A percentile compares a stretch with the other conserved stretches of the same genome.
Evolutionary conservation across 2,888 invertebrate genomes (phyloP).

Genomic region (Norana najaformis): DNA sequence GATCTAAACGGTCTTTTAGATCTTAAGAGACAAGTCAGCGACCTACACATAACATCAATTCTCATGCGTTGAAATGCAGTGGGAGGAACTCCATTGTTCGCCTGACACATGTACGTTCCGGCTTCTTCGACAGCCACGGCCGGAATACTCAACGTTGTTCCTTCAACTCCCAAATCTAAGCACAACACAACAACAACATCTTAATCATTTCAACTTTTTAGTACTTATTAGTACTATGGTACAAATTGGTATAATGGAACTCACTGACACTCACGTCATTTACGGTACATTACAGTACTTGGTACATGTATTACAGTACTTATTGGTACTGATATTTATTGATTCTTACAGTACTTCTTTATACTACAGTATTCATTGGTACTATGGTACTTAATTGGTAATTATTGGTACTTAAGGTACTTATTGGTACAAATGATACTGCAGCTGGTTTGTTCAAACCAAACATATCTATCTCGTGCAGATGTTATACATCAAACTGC

Average conservation of each 20-base stretch:
- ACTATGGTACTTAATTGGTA: too few relatives aligned
- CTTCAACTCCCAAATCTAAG: not conserved
- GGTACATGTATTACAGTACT: not conserved
- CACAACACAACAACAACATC: not conserved
- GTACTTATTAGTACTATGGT: slow-evolving; percentile 13
- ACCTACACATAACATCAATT: not conserved
- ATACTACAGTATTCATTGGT: too few relatives aligned
- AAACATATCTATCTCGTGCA: too few relatives aligned
- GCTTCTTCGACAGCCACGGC: not conserved
- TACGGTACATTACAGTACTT: too few relatives aligned
- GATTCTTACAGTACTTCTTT: too few relatives aligned
- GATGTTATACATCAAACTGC: too few relatives aligned
- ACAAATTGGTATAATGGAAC: not conserved
- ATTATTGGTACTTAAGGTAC: too few relatives aligned
- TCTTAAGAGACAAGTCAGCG: not conserved
- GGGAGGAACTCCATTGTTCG: slow-evolving; percentile 19
- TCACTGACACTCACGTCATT: too few relatives aligned
- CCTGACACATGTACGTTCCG: slow-evolving; percentile 4
- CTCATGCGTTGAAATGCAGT: not conserved
- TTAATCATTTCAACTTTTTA: not conserved
- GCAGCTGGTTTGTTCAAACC: too few relatives aligned
- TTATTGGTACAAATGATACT: too few relatives aligned
- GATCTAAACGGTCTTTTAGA: too few relatives aligned
- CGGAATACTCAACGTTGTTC: not conserved
- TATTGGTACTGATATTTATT: too few relatives aligned